Base-by-base conservation (phyloP, 2,888 invertebrate genomes). In the Drosophila limbata region DNA sequence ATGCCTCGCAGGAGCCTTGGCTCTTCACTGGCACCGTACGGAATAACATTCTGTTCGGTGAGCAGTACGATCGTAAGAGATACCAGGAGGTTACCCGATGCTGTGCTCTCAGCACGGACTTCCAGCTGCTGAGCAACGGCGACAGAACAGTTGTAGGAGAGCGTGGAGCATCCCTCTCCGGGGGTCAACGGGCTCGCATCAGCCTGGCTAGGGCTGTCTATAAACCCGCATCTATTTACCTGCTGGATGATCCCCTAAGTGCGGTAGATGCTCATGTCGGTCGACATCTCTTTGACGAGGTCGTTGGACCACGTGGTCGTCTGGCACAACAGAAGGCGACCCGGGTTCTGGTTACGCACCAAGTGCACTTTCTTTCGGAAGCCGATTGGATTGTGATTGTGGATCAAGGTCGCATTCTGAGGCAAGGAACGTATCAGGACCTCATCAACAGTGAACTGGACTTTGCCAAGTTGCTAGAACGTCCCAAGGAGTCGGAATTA, bases 221-320 rank as follows among this genome's bases (percentile, higher is more conserved):
- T 81, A 94, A 94, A 73, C 93, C 95, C 21, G 95, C 96, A 0
- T 95, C 96, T 84, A 94, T 97, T 69, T 97, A 96, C 89, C 92
- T 97, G 5, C 92, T 97, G 31, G 97, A 97, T 90, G 97, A 97
- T 92, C 96, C 97, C 0, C 91, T 97, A 2, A 95, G 96, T 67
- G 96, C 96, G 0, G 96, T 97, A 0, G 97, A 97, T 91, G 93
- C 95, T 0, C 95, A 95, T 67, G 96, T 97, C n/a, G 95, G 95
- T 0, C 94, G 95, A 68, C 95, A 96, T 90, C 92, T 97, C 5
- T 96, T 96, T 86, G 94, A 96, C 52, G 94, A 96, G 91, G 96
- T 96, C 59, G 95, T 96, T 62, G 93, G 93, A 2, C 92, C 92
- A 6, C 92, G 91, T 48, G 93, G 93, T 1, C 93, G 93, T 56